Evolutionary conservation across 2,113 vertebrate genomes (phyloP).

Genomic region (Bos taurus): DNA sequence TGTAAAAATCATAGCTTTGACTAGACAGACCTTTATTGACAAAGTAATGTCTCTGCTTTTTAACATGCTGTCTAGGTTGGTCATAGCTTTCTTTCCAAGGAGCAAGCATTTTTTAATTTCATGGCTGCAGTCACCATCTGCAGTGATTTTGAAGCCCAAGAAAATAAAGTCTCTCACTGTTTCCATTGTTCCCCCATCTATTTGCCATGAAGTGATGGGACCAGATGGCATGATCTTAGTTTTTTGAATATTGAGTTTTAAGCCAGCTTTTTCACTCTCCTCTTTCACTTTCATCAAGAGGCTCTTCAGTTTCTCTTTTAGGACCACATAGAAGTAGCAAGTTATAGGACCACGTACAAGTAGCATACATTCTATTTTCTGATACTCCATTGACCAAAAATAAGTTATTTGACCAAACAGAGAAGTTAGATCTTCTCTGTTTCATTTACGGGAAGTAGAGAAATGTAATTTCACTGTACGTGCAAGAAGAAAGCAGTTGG

Average conservation of each 20-base stretch:
- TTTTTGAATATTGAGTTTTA: background rate
- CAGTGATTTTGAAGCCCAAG: background rate
- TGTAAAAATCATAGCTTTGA: background rate
- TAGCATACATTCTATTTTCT: background rate
- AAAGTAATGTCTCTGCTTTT: background rate
- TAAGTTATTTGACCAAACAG: background rate
- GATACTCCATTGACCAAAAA: background rate
- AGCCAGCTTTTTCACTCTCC: background rate
- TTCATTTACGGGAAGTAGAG: background rate
- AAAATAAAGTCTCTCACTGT: background rate
- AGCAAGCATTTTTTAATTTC: background rate
- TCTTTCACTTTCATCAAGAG: background rate
- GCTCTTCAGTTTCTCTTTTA: background rate
- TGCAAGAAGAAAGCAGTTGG: background rate
- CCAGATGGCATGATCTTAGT: background rate
- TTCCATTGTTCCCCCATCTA: background rate
- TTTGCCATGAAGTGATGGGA: background rate
- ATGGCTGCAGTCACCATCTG: background rate
- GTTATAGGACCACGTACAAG: background rate
- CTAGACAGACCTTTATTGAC: background rate
- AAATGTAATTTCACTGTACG: background rate
- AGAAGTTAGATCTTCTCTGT: background rate
- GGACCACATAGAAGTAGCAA: background rate
- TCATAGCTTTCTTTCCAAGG: background rate
- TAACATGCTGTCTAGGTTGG: background rate